Percentiles rank a stretch among this genome's conserved stretches.
Conservation (phyloP, 2,797 vertebrate genomes). For the Ataeniobius toweri region DNA sequence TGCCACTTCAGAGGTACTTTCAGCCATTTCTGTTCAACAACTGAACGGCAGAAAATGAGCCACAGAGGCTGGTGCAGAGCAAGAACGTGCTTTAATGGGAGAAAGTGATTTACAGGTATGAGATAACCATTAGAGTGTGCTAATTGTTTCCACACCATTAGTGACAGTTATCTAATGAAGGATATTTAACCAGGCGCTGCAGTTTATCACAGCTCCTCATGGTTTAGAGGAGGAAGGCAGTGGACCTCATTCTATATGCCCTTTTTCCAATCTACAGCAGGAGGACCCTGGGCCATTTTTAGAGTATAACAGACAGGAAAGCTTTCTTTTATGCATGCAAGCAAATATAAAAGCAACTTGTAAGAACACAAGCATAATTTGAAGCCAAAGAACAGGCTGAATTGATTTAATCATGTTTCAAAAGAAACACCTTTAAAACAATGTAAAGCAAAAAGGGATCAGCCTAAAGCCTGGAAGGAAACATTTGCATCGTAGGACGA, state of each 20-base stretch:
- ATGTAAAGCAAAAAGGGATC: conserved; percentile 66
- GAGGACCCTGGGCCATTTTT: conserved; percentile 27
- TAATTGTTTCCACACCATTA: conserved; percentile 90
- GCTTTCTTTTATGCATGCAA: background rate
- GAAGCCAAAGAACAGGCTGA: background rate
- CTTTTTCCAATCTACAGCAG: conserved; percentile 52
- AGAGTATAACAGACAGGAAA: conserved; percentile 15
- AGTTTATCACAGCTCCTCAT: conserved; percentile 76
- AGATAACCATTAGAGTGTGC: conserved; percentile 84
- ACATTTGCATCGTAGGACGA: background rate
- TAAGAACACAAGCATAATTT: conserved; percentile 52
- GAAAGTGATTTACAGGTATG: conserved; percentile 87
- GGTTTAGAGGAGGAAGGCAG: conserved; percentile 55
- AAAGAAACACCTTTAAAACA: conserved; percentile 82
- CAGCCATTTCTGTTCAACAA: conserved; percentile 70
- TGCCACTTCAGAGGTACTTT: conserved; percentile 66
- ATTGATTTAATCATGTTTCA: background rate
- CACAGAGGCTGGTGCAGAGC: conserved; percentile 72
- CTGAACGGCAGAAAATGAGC: conserved; percentile 72
- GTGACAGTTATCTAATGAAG: conserved; percentile 86
- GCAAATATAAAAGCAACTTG: conserved; percentile 13
- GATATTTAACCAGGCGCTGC: conserved; percentile 77
- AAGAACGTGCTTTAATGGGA: conserved; percentile 77
- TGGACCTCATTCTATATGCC: conserved; percentile 55
- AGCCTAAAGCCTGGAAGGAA: background rate